Conservation (phyloP, 2,888 invertebrate species). For the Philereme transversata region DNA sequence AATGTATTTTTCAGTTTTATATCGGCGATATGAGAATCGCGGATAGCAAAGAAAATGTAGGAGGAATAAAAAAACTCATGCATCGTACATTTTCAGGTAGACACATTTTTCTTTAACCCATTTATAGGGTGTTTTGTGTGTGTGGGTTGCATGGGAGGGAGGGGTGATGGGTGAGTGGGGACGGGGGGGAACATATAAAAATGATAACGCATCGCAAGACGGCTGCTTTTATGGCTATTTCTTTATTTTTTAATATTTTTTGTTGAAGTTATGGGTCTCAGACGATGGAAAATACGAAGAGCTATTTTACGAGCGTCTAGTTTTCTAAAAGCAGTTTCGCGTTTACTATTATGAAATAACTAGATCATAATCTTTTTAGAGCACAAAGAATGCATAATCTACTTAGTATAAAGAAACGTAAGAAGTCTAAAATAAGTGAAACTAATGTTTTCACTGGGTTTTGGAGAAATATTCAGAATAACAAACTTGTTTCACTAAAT, state of each 20-base stretch:
- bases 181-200: constrained; percentile 77
- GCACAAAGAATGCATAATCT: background rate
- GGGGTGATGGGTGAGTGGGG: constrained; percentile 61
- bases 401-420: too few relatives aligned
- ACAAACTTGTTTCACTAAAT: too few relatives aligned
- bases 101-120: constrained; percentile 84
- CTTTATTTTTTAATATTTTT: constrained; percentile 81
- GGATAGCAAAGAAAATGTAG: constrained; percentile 83
- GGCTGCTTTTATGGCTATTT: constrained; percentile 82
- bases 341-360: constrained; percentile 9
- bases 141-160: constrained; percentile 63
- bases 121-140: constrained; percentile 74
- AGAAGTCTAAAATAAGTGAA: too few relatives aligned
- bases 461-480: too few relatives aligned
- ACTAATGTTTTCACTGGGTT: too few relatives aligned
- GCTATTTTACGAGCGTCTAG: constrained; percentile 36
- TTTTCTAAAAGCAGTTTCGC: constrained; percentile 23
- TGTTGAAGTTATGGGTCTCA: constrained; percentile 60
- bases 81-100: constrained; percentile 84
- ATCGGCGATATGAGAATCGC: constrained; percentile 84
- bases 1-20: constrained; percentile 84
- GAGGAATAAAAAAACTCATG: constrained; percentile 79
- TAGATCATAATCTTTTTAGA: constrained; percentile 2
- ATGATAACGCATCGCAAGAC: constrained; percentile 84
- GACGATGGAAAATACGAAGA: constrained; percentile 35